Percentiles rank a stretch among this genome's conserved stretches.
phyloP scores from a whole-genome alignment of 2,888 invertebrate genomes.

The Neocrepidodera transversa region DNA sequence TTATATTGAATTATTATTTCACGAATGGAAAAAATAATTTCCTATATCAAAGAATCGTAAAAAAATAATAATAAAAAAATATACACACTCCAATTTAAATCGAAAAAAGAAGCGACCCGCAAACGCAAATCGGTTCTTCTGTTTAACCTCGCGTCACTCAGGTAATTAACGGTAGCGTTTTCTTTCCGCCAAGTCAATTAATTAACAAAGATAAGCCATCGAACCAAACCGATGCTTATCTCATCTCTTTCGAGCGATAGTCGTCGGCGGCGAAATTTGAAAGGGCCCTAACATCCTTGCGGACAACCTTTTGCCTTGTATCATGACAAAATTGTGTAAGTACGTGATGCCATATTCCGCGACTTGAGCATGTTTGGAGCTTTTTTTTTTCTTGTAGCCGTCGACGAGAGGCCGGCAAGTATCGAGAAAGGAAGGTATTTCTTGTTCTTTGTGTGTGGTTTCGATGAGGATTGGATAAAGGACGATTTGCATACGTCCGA shows the following conservation, averaged over 20 bases:
- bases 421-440: conserved; percentile 15
- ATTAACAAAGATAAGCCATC: conserved; percentile 52
- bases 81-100: too few relatives aligned
- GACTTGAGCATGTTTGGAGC: conserved; percentile 31
- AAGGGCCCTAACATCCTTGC: conserved; percentile 27
- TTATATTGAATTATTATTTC: too few relatives aligned
- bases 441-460: conserved; percentile 27
- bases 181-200: conserved; percentile 48
- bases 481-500: conserved; percentile 16
- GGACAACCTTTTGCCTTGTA: conserved; percentile 30
- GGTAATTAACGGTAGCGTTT: conserved; percentile 31
- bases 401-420: conserved; percentile 9
- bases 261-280: conserved; percentile 34
- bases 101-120: too few relatives aligned
- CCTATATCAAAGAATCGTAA: too few relatives aligned
- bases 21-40: too few relatives aligned
- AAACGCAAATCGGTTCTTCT: conserved; percentile 20
- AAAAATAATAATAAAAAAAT: too few relatives aligned
- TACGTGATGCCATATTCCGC: conserved; percentile 38
- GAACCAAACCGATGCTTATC: conserved; percentile 48
- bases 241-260: conserved; percentile 28
- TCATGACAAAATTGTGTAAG: conserved; percentile 34
- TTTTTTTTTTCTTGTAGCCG: conserved; percentile 12
- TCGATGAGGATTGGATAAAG: conserved; percentile 12
- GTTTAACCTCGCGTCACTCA: conserved; percentile 24